Conservation (phyloP, 92 coral and sea anemone species). For the Bergia sp. region DNA sequence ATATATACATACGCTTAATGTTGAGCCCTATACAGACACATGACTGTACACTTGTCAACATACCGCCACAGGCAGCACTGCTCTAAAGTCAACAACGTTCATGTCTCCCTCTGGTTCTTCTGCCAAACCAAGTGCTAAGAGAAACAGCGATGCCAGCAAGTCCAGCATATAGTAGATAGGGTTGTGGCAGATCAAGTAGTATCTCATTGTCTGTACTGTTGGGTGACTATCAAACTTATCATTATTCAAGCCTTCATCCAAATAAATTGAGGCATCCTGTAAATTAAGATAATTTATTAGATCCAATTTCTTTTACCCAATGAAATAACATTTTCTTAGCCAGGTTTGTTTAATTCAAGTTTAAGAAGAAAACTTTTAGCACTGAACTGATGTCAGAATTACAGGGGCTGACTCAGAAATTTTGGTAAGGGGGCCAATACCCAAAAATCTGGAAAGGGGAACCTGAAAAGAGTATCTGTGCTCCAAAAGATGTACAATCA, state of each 20-base stretch:
- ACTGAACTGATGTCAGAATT: no score
- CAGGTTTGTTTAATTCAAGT: no score
- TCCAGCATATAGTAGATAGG: conserved; percentile 79
- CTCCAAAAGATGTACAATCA: no score
- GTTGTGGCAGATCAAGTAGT: conserved; percentile 85
- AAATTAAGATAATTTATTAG: not conserved
- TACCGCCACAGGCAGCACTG: conserved; percentile 66
- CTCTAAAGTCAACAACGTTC: conserved; percentile 15
- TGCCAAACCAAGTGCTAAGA: conserved; percentile 76
- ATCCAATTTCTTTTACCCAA: no score
- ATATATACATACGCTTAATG: no score
- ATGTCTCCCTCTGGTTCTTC: conserved; percentile 74
- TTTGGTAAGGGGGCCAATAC: no score
- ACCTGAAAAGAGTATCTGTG: no score
- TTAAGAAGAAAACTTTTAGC: no score
- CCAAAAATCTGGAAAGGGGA: no score
- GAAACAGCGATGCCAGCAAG: conserved; percentile 73
- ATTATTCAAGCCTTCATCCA: conserved; percentile 92
- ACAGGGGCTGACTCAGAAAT: no score
- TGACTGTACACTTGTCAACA: conserved; percentile 12
- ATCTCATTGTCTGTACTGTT: conserved; percentile 62
- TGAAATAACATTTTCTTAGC: no score
- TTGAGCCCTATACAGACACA: not conserved
- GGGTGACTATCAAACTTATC: conserved; percentile 91
- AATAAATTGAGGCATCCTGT: conserved; percentile 92